Percentiles rank a stretch among this genome's conserved stretches.
phyloP scores from a whole-genome alignment of 2,113 vertebrate species.

The Calyptommatus sinebrachiatus region DNA sequence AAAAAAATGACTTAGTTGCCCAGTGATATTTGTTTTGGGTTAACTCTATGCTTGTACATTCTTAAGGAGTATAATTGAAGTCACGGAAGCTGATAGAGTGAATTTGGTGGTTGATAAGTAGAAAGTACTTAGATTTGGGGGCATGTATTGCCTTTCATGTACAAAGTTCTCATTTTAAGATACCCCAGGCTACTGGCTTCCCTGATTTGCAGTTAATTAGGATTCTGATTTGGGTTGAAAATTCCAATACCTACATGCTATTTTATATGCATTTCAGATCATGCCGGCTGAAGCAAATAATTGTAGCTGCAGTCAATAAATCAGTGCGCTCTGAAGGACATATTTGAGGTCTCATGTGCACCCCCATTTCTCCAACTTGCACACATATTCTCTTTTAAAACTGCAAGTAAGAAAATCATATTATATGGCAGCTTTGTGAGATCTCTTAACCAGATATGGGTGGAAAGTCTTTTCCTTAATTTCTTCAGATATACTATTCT shows the following conservation, averaged over 20 bases:
- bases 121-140: conserved; percentile 74
- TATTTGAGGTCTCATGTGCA: conserved; percentile 40
- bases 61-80: conserved; percentile 70
- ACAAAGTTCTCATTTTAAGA: conserved; percentile 81
- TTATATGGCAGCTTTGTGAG: conserved; percentile 63
- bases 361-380: neutral
- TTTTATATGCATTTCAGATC: conserved; percentile 74
- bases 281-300: conserved; percentile 74
- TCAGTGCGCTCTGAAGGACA: conserved; percentile 65
- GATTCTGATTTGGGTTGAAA: conserved; percentile 78
- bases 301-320: conserved; percentile 73
- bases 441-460: conserved; percentile 22
- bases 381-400: conserved; percentile 59
- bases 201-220: conserved; percentile 79
- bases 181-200: conserved; percentile 75
- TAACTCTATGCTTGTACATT: conserved; percentile 67
- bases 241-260: conserved; percentile 70
- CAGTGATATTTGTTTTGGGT: conserved; percentile 72
- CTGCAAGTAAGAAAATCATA: conserved; percentile 66
- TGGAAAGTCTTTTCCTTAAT: too few relatives aligned
- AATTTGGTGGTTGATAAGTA: conserved; percentile 70
- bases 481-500: neutral
- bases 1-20: conserved; percentile 61
- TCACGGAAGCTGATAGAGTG: conserved; percentile 68
- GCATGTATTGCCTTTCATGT: conserved; percentile 76